A percentile compares a stretch with the other conserved stretches of the same genome.
phyloP scores from a whole-genome alignment of 2,113 vertebrate genomes.

The Mastomys coucha region DNA sequence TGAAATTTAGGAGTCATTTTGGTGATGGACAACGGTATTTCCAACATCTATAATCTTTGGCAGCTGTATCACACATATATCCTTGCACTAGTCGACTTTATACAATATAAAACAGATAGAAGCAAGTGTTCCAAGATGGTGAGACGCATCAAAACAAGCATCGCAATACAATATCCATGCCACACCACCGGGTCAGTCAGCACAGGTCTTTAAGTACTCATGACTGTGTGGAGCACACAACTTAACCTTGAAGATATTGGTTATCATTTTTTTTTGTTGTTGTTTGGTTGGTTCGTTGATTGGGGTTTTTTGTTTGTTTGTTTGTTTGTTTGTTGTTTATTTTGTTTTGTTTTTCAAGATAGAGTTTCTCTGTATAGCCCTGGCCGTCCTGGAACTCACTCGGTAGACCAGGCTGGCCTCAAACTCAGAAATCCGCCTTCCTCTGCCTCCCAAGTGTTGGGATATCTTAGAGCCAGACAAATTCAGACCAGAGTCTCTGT shows the following conservation, averaged over 20 bases:
- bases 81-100: background rate
- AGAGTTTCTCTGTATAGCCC: too few relatives aligned
- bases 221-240: background rate
- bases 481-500: background rate
- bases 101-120: background rate
- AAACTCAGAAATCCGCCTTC: too few relatives aligned
- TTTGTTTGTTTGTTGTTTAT: too few relatives aligned
- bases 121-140: background rate
- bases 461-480: background rate
- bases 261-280: too few relatives aligned
- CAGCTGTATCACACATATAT: background rate
- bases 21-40: background rate
- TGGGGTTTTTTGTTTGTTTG: too few relatives aligned
- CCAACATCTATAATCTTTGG: background rate
- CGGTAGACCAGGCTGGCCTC: too few relatives aligned
- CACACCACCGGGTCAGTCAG: fast-evolving
- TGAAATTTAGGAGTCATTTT: background rate
- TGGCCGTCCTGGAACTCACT: too few relatives aligned
- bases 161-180: background rate
- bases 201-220: background rate
- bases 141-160: background rate
- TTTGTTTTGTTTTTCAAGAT: too few relatives aligned
- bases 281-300: too few relatives aligned
- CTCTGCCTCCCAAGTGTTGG: too few relatives aligned
- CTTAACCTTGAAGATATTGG: background rate